Evolutionary conservation across 2,797 vertebrate genomes (phyloP).

Genomic region (Accipiter superciliosus): DNA sequence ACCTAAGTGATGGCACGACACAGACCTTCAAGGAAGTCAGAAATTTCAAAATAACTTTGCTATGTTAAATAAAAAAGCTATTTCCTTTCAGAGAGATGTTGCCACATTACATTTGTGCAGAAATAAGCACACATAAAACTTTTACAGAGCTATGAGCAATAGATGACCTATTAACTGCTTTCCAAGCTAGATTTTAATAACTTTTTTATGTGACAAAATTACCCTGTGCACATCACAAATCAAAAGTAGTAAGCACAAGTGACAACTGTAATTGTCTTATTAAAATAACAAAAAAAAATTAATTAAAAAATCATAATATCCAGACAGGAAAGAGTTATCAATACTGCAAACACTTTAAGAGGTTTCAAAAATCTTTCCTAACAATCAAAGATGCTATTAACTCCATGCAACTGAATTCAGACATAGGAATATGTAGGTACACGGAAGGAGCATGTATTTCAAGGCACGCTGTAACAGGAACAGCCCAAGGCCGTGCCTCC

Average conservation of each 20-base stretch:
- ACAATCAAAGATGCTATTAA: not conserved
- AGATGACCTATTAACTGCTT: not conserved
- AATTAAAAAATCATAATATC: not conserved
- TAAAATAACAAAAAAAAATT: not conserved
- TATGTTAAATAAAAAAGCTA: not conserved
- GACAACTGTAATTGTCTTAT: not conserved
- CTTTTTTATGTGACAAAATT: not conserved
- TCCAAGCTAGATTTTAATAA: not conserved
- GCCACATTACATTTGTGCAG: accelerated
- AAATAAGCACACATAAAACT: not conserved
- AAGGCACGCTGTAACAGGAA: accelerated
- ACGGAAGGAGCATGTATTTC: accelerated
- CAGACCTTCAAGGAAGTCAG: not conserved
- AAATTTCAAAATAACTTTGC: not conserved
- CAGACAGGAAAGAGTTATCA: not conserved
- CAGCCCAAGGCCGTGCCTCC: not conserved
- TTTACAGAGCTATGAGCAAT: not conserved
- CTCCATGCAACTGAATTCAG: accelerated
- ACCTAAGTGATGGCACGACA: not conserved
- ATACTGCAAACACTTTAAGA: not conserved
- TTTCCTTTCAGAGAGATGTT: not conserved
- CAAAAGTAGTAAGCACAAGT: not conserved
- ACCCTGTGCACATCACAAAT: not conserved
- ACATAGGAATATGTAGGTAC: accelerated
- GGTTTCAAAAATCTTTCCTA: not conserved